Percentiles rank a stretch among this genome's conserved stretches.
Evolutionary conservation across 2,113 vertebrate genomes (phyloP).

Genomic region (Dipodomys ordii): DNA sequence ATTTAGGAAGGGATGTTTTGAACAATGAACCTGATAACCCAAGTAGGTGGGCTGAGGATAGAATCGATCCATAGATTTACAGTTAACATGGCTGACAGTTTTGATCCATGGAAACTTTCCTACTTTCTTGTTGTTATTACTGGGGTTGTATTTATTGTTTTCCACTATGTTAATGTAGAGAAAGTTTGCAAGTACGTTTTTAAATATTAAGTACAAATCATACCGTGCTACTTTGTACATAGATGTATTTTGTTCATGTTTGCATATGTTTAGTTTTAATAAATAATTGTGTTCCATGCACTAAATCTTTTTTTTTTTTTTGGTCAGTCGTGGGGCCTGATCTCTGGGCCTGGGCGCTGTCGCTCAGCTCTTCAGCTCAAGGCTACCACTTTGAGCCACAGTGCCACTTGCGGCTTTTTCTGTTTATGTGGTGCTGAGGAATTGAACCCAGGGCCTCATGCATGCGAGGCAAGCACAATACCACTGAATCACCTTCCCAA

Average conservation of each 20-base stretch:
- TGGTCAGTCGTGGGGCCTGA: too few species aligned
- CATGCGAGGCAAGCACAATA: too few species aligned
- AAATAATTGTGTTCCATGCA: constrained; percentile 62
- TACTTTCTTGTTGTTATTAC: constrained; percentile 65
- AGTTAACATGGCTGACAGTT: constrained; percentile 56
- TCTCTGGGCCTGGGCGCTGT: too few species aligned
- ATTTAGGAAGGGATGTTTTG: constrained; percentile 36
- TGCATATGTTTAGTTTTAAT: constrained; percentile 59
- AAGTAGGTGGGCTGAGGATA: not conserved
- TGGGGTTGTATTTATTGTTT: constrained; percentile 87
- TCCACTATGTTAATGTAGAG: constrained; percentile 74
- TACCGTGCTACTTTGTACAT: constrained; percentile 70
- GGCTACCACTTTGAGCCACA: too few species aligned
- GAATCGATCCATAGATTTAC: constrained; percentile 39
- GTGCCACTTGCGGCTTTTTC: too few species aligned
- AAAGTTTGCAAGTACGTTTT: constrained; percentile 55
- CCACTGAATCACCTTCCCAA: too few species aligned
- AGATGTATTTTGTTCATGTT: constrained; percentile 65
- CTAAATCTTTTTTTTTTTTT: not conserved
- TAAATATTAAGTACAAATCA: constrained; percentile 66
- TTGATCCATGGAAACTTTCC: constrained; percentile 53
- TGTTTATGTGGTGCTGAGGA: too few species aligned
- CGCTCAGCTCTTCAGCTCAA: too few species aligned
- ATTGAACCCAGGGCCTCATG: too few species aligned
- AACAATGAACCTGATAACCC: not conserved